Base-by-base conservation (phyloP, 2,888 invertebrate species). In the Heliconius cydno region DNA sequence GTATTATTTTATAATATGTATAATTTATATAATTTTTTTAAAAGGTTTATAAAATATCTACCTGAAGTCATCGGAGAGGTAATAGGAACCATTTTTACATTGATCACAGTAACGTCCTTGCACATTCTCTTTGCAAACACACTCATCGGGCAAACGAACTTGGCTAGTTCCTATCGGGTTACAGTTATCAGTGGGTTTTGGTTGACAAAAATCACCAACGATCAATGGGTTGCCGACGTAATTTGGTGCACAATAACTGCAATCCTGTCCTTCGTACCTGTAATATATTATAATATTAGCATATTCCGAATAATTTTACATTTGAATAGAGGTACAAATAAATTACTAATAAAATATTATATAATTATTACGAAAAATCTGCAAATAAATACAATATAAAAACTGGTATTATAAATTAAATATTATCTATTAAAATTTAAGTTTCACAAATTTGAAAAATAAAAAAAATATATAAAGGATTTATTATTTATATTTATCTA, bases 71-170 rank as follows among this genome's bases (percentile, higher is more conserved):
- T 96, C 92, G 79, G 98, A 97, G 81, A 99, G 95, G 89, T 97
- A 97, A 96, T 98, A 99, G 2, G 98, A 96, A 86, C 97, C 96
- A 25, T 96, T 94, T 91, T 97, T 97, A 94, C 99, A 99, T 90
- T 97, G 96, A 90, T 98, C 97, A 92, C 99, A 99, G 87, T 96
- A 96, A 12, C 96, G 95, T 79, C 99, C 99, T 86, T 96, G 96
- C 2, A 97, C 97, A 87, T 97, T 96, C 72, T 90, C 91, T 84
- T 94, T 94, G 87, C 94, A 94, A 12, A 90, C 87, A 81, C 95
- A 95, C 81, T 92, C 84, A 94, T 94, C 87, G 85, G 95, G 83
- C 41, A 86, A 83, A 3, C 89, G 88, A 2, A 90, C 83, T 22
- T 83, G 82, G 10, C 95, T 88, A 13, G 98, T 98, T 60, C 99